Evolutionary conservation across 1,140 invertebrate species (phyloP), one percentile per base, ranked within the genome.

Genomic region (Drosophila sucinea): DNA sequence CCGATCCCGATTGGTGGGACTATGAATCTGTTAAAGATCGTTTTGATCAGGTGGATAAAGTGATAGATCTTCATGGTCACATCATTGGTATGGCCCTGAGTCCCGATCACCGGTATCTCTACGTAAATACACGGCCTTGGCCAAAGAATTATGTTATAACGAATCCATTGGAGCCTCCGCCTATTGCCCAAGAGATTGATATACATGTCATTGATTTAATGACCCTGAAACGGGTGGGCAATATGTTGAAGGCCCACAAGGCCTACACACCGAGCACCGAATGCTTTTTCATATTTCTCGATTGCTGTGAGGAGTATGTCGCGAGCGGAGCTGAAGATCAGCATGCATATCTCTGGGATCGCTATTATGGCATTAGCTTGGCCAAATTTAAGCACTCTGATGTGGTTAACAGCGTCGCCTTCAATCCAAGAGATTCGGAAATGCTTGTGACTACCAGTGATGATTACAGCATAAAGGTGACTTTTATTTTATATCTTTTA

Each of bases 181-280:
- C 96, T 0, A 97, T 98, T 79, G 96, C 97, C n/a, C 96, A 97
- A 92, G 96, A 98, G 93, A 97, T 98, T 64, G 97, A 98, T 89
- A 96, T 98, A 77, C 96, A 97, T 82, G 96, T 98, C 1, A 97
- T 98, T 77, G 97, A 98, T 93, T 92, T 98, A 67, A 94, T 95
- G 38, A 96, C 95, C 0, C 93, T 98, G 32, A 95, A 95, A 85
- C 94, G 96, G 92, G 95, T 97, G 17, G 97, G 96, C 3, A 96
- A 94, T 47, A 97, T 97, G 95, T 89, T 97, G n/a, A 93, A 96
- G 64, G 94, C 96, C 10, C 97, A 98, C 90, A 96, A 96, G 92
- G 96, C 96, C 1, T 98, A 96, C 84, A 97, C 97, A 4, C 95
- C 96, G 4, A 97, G 97, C 90, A 96, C 96, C 65, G 96, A 97